phyloP scores from a whole-genome alignment of 2,888 invertebrate species.

The Adelognathus sp. region DNA sequence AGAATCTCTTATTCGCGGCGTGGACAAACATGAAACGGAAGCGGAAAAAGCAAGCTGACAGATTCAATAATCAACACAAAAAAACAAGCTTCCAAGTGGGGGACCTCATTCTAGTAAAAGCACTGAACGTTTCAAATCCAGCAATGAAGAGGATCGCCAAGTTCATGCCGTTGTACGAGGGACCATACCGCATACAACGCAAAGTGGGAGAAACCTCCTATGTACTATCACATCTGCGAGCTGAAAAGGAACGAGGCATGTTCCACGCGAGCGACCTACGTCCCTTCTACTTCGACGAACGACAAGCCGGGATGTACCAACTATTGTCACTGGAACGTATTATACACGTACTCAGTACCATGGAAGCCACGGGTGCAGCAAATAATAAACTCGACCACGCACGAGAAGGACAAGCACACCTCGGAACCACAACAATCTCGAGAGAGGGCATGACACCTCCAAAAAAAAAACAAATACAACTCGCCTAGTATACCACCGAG shows the following conservation, averaged over 20 bases:
- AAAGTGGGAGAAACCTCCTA: not conserved
- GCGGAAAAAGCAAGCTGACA: not conserved
- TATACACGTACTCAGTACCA: too few species aligned
- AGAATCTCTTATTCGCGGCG: not conserved
- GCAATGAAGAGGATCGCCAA: not conserved
- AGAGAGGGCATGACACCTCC: too few species aligned
- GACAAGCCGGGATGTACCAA: too few species aligned
- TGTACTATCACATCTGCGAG: not conserved
- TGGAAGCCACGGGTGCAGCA: too few species aligned
- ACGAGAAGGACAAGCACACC: too few species aligned
- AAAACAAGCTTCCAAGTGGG: not conserved
- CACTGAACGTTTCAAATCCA: not conserved
- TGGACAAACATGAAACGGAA: not conserved
- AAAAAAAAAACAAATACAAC: too few species aligned
- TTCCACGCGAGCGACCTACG: conserved; percentile 16
- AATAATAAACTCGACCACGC: too few species aligned
- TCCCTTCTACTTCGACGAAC: not conserved
- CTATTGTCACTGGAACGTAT: too few species aligned
- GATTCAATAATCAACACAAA: not conserved
- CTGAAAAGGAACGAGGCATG: not conserved
- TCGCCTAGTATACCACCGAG: too few species aligned
- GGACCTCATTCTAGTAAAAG: not conserved
- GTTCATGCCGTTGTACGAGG: conserved; percentile 18
- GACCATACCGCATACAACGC: not conserved
- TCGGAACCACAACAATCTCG: too few species aligned